Conservation (phyloP, 2,113 vertebrate genomes). For the Corvus cornix region DNA sequence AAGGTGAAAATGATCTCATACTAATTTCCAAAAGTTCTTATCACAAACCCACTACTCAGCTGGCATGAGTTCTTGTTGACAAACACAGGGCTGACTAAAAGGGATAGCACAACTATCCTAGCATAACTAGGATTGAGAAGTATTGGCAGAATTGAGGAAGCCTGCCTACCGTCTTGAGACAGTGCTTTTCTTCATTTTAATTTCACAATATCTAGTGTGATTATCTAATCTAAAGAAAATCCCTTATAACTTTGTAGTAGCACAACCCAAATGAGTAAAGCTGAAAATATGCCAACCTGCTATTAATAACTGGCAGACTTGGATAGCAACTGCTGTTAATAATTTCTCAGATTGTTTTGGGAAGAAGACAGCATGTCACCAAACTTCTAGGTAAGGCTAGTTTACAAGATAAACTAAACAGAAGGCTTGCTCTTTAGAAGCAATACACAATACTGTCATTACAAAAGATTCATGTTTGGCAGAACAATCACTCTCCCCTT, state of each 20-base stretch:
- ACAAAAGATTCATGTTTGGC: slow-evolving; percentile 42
- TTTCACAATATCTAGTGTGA: background rate
- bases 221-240: slow-evolving; percentile 41
- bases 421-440: slow-evolving; percentile 30
- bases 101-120: background rate
- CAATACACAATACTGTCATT: slow-evolving; percentile 8
- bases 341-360: slow-evolving; percentile 24
- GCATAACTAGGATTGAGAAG: background rate
- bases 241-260: background rate
- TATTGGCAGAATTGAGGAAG: background rate
- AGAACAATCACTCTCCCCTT: slow-evolving; percentile 45
- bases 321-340: background rate
- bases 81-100: background rate
- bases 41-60: background rate
- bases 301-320: slow-evolving; percentile 25
- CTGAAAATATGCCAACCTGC: slow-evolving; percentile 3
- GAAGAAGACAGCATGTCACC: slow-evolving; percentile 21
- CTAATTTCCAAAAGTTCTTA: background rate
- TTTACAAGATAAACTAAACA: slow-evolving; percentile 32
- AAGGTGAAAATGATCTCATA: background rate
- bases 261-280: background rate
- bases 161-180: background rate
- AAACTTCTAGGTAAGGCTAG: slow-evolving; percentile 23
- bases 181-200: background rate
- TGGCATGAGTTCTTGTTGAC: slow-evolving; percentile 7